These are phyloP conservation scores for Lasius platythorax DNA, from an alignment of 2,888 invertebrate species.

Conservation along the genomic window DNA sequence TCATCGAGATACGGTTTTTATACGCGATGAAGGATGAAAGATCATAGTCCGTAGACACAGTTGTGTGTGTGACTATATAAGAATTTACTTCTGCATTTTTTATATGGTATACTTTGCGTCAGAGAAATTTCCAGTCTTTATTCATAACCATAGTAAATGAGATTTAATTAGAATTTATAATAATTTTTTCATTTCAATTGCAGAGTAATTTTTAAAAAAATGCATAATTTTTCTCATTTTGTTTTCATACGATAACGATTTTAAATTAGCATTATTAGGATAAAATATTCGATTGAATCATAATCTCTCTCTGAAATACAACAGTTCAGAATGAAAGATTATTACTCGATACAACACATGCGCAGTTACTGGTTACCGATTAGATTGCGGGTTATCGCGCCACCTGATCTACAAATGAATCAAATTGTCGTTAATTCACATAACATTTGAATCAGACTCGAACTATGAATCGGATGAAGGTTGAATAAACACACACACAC, in stretches of 20 bases:
- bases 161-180: constrained; percentile 3
- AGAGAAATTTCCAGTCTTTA: neutral
- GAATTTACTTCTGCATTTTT: neutral
- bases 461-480: neutral
- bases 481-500: neutral
- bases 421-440: neutral
- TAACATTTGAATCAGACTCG: neutral
- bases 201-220: neutral
- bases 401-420: neutral
- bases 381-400: constrained; percentile 24
- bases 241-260: neutral
- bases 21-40: neutral
- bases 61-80: neutral
- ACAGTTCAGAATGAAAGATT: neutral
- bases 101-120: neutral
- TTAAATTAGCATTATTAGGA: neutral
- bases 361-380: constrained; percentile 3
- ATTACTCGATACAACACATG: neutral
- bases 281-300: neutral
- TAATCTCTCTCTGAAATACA: neutral
- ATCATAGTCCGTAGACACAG: neutral
- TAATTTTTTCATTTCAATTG: neutral
- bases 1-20: neutral
- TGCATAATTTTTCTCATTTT: neutral
- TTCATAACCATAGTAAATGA: neutral